Conservation (phyloP, 92 coral and sea anemone genomes). For the Parazoanthus atlanticus region DNA sequence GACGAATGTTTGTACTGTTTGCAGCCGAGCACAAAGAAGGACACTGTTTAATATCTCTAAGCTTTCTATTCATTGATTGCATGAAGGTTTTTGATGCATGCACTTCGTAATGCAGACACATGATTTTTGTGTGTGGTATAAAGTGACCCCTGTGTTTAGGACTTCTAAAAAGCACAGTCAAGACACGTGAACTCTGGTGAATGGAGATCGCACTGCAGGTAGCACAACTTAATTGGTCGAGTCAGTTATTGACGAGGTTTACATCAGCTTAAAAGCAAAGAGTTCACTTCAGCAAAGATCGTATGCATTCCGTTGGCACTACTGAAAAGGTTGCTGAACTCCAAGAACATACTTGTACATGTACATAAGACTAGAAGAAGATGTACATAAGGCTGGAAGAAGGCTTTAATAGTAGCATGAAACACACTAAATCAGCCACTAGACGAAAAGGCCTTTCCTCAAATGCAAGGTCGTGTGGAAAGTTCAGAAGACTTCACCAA, state of each 20-base stretch:
- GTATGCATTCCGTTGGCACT: not conserved
- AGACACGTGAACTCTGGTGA: not conserved
- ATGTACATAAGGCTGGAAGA: too few relatives aligned
- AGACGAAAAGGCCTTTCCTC: too few relatives aligned
- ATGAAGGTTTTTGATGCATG: not conserved
- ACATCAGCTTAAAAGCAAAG: not conserved
- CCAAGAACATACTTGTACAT: not conserved
- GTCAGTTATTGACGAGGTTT: not conserved
- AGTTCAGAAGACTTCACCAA: not conserved
- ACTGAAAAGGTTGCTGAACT: not conserved
- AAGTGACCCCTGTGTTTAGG: not conserved
- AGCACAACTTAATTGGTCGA: not conserved
- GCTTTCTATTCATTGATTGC: constrained; percentile 17
- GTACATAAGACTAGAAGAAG: too few relatives aligned
- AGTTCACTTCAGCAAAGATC: not conserved
- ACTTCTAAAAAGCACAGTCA: not conserved
- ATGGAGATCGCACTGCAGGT: not conserved
- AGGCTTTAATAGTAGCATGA: not conserved
- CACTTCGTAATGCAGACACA: not conserved
- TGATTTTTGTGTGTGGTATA: not conserved
- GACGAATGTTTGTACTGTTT: not conserved
- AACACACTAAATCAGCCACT: not conserved
- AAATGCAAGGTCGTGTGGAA: not conserved
- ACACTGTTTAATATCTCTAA: constrained; percentile 2
- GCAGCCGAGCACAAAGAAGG: not conserved